Evolutionary conservation across 2,888 invertebrate species (phyloP).

Genomic region (Clivina fossor): DNA sequence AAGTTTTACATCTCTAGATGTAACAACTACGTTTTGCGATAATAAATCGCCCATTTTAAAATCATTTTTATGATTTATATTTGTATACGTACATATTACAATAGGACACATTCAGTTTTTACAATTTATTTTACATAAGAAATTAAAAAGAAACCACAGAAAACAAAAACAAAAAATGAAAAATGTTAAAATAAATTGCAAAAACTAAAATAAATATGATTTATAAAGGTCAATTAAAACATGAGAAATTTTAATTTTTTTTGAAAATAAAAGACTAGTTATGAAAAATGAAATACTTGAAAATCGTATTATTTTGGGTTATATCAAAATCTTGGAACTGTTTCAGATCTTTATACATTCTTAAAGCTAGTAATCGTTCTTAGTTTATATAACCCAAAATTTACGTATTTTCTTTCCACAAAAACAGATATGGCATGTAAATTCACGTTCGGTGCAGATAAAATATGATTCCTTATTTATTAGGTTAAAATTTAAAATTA

Average conservation of each 20-base stretch:
- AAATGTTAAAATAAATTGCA: conserved; percentile 27
- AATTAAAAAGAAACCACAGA: conserved; percentile 7
- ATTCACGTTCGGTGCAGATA: conserved; percentile 20
- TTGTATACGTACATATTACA: conserved; percentile 41
- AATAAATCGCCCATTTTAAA: conserved; percentile 40
- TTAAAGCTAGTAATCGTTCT: conserved; percentile 7
- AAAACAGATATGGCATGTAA: conserved; percentile 26
- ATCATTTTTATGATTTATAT: conserved; percentile 47
- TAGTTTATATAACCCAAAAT: conserved; percentile 6
- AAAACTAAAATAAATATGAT: conserved; percentile 20
- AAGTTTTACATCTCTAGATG: conserved; percentile 23
- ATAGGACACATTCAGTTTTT: conserved; percentile 24
- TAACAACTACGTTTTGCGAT: conserved; percentile 33
- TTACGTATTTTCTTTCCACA: conserved; percentile 9
- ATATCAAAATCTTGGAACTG: neutral
- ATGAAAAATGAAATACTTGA: conserved; percentile 15
- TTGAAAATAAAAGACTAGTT: conserved; percentile 15
- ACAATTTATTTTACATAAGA: conserved; percentile 25
- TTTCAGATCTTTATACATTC: conserved; percentile 17
- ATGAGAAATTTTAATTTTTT: conserved; percentile 5
- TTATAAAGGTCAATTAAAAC: conserved; percentile 7
- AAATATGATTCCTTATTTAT: conserved; percentile 5
- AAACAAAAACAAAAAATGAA: conserved; percentile 6
- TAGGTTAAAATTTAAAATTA: neutral
- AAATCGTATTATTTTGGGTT: conserved; percentile 15